Evolutionary conservation across 2,113 vertebrate genomes (phyloP).

Genomic region (Dromaius novaehollandiae): DNA sequence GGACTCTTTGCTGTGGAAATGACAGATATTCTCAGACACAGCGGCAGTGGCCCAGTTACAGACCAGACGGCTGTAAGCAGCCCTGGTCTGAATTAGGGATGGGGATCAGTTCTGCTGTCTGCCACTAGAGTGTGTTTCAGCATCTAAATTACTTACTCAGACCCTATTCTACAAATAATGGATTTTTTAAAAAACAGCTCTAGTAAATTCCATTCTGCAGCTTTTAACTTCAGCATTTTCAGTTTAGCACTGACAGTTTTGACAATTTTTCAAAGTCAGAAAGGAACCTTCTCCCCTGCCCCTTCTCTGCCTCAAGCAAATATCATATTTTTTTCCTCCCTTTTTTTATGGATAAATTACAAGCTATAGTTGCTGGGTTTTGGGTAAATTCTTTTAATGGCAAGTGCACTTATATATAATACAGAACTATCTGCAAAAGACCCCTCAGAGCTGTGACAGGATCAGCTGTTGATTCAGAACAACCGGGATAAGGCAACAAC

Average conservation of each 20-base stretch:
- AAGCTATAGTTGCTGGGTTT: not conserved
- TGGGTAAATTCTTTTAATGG: not conserved
- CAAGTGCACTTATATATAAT: not conserved
- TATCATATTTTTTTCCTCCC: not conserved
- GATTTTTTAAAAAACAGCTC: not conserved
- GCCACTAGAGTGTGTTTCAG: not conserved
- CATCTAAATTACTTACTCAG: not conserved
- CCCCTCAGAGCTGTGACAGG: not conserved
- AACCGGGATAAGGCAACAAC: not conserved
- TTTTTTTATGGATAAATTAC: not conserved
- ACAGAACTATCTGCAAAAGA: not conserved
- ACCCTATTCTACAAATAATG: not conserved
- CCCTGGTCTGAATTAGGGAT: not conserved
- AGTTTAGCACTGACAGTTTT: not conserved
- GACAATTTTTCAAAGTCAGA: not conserved
- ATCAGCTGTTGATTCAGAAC: not conserved
- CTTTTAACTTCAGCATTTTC: not conserved
- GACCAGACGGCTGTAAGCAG: too few relatives aligned
- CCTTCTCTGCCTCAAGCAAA: not conserved
- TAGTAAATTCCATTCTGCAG: not conserved
- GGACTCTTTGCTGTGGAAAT: not conserved
- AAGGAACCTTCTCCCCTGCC: not conserved
- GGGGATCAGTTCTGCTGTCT: not conserved
- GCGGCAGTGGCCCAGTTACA: accelerated
- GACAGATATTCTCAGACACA: not conserved